Conservation (phyloP, 2,113 vertebrate species). For the Hypocryptadius cinnamomeus region DNA sequence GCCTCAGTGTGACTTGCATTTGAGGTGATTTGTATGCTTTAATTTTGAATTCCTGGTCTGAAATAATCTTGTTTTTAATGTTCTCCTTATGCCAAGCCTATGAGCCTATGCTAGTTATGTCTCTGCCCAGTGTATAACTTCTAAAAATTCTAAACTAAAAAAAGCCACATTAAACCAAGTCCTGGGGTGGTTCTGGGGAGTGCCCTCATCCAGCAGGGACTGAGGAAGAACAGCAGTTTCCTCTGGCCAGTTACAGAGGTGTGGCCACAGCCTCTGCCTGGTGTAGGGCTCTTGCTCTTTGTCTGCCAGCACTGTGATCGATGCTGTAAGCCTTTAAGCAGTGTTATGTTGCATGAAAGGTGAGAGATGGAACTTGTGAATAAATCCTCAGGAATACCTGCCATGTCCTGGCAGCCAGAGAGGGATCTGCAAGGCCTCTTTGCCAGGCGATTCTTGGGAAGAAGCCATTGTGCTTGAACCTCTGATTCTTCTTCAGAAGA, state of each 20-base stretch:
- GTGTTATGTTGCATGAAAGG: rapidly evolving
- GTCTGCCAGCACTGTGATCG: not conserved
- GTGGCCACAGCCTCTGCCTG: not conserved
- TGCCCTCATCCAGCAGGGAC: not conserved
- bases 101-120: not conserved
- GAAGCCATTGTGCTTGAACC: not conserved
- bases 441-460: not conserved
- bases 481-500: not conserved
- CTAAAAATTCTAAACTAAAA: not conserved
- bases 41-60: not conserved
- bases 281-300: not conserved
- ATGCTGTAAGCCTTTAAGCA: not conserved
- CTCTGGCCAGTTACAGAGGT: not conserved
- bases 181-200: not conserved
- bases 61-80: not conserved
- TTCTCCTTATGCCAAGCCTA: not conserved
- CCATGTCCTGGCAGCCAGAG: not conserved
- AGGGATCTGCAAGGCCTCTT: not conserved
- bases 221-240: not conserved
- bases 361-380: not conserved
- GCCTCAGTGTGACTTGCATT: not conserved
- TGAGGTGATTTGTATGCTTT: not conserved
- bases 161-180: not conserved
- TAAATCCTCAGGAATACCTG: not conserved
- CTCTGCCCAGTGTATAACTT: not conserved